Percentiles rank a stretch among this genome's conserved stretches.
Conservation (phyloP, 2,888 invertebrate species). For the Sclerodermus sp. region DNA sequence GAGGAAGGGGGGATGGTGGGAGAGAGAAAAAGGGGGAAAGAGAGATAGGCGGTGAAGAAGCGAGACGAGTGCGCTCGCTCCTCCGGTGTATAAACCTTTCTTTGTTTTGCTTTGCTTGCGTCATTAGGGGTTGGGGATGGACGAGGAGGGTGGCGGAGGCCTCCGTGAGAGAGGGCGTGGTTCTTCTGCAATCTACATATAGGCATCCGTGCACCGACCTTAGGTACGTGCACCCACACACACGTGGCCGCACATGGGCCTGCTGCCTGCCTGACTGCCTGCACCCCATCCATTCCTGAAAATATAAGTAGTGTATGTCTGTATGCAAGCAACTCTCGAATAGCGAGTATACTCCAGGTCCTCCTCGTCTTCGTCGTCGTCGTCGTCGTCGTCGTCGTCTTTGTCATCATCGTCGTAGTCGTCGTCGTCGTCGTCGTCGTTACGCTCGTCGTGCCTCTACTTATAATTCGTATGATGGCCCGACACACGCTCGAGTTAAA, state of each 20-base stretch:
- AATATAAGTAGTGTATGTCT: slow-evolving; percentile 11
- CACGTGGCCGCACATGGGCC: slow-evolving; percentile 22
- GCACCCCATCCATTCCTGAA: not conserved
- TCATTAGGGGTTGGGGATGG: slow-evolving; percentile 59
- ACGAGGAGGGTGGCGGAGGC: slow-evolving; percentile 32
- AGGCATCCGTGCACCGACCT: slow-evolving; percentile 42
- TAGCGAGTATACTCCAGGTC: not conserved
- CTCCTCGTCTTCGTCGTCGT: not conserved
- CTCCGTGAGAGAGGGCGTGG: slow-evolving; percentile 52
- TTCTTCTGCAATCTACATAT: slow-evolving; percentile 51
- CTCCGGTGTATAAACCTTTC: slow-evolving; percentile 57
- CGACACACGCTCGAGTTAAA: slow-evolving; percentile 47
- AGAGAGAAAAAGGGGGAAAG: slow-evolving; percentile 17
- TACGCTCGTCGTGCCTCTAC: slow-evolving; percentile 28
- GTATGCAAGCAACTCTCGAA: not conserved
- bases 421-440: slow-evolving; percentile 16
- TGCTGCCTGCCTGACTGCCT: not conserved
- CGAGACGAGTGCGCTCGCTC: slow-evolving; percentile 21
- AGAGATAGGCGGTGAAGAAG: slow-evolving; percentile 11
- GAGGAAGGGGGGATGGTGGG: slow-evolving; percentile 15
- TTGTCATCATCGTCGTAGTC: too few species aligned
- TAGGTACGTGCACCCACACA: slow-evolving; percentile 12
- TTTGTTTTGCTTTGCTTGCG: slow-evolving; percentile 63
- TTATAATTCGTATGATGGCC: slow-evolving; percentile 46
- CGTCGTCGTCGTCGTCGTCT: not conserved